Percentiles rank a stretch among this genome's conserved stretches.
phyloP scores from a whole-genome alignment of 2,797 vertebrate genomes.

The Neosalanx taihuensis region DNA sequence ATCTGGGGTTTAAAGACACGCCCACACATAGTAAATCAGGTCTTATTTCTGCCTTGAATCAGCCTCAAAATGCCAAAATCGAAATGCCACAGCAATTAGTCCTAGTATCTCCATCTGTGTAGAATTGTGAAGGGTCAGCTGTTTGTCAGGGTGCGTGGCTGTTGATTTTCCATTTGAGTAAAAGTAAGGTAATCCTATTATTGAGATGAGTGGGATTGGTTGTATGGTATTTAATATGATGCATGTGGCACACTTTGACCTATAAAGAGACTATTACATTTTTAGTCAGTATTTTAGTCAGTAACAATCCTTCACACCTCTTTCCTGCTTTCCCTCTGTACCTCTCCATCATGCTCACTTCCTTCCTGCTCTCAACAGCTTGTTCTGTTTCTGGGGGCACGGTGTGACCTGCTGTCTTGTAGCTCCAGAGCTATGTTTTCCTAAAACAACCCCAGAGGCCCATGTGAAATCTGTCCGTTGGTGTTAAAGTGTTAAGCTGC shows the following conservation, averaged over 20 bases:
- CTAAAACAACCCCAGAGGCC: constrained; percentile 5
- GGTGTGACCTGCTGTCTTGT: constrained; percentile 7
- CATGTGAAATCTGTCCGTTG: constrained; percentile 3
- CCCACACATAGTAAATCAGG: constrained; percentile 12
- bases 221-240: constrained; percentile 34
- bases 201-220: constrained; percentile 26
- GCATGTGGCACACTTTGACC: constrained; percentile 4
- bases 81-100: constrained; percentile 57
- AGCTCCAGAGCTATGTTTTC: constrained; percentile 11
- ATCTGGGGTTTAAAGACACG: background rate
- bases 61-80: constrained; percentile 36
- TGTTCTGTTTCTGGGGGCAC: background rate
- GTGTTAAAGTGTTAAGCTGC: constrained; percentile 1
- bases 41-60: constrained; percentile 12
- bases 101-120: constrained; percentile 44
- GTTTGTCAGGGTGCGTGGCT: constrained; percentile 32
- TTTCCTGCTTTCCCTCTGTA: background rate
- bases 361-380: background rate
- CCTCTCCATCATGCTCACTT: background rate
- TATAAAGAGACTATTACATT: background rate
- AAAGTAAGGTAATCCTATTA: constrained; percentile 38
- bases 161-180: constrained; percentile 31
- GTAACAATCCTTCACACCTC: background rate
- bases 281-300: background rate
- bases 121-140: constrained; percentile 46